Conservation (phyloP, 1,140 invertebrate genomes). For the Polypedilum pembai region DNA sequence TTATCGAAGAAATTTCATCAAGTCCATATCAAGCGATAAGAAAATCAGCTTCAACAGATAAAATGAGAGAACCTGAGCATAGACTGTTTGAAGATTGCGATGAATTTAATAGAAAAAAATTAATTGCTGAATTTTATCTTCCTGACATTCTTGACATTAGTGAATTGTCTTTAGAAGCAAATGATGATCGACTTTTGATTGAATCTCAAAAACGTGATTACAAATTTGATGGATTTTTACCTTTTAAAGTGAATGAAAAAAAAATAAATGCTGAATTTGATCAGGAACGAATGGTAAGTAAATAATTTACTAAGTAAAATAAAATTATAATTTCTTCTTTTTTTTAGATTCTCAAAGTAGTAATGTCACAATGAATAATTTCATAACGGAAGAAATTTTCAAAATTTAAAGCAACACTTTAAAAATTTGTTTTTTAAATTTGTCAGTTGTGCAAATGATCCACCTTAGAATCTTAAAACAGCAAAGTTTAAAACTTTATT, state of each 20-base stretch:
- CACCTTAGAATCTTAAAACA: too few species aligned
- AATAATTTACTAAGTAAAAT: constrained; percentile 31
- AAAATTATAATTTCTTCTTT: constrained; percentile 30
- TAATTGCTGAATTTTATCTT: constrained; percentile 47
- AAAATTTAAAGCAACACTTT: background rate
- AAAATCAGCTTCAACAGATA: constrained; percentile 31
- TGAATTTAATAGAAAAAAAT: constrained; percentile 37
- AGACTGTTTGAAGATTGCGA: constrained; percentile 41
- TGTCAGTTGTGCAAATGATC: too few species aligned
- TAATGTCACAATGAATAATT: constrained; percentile 35
- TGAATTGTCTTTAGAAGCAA: constrained; percentile 57
- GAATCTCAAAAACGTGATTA: constrained; percentile 51
- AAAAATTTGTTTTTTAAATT: too few species aligned
- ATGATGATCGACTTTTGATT: constrained; percentile 63
- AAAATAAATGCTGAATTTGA: constrained; percentile 56
- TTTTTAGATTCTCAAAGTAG: constrained; percentile 43
- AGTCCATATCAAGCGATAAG: constrained; percentile 30
- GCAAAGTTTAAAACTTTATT: too few species aligned
- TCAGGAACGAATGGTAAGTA: constrained; percentile 50
- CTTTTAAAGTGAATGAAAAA: constrained; percentile 51
- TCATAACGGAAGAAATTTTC: background rate
- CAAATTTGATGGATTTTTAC: constrained; percentile 60
- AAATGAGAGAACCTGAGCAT: constrained; percentile 38
- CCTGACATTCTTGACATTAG: constrained; percentile 42
- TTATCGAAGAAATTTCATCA: constrained; percentile 34